These are phyloP conservation scores for Myrmecophaga tridactyla DNA, from an alignment of 2,113 vertebrate species.

Conservation along the genomic window DNA sequence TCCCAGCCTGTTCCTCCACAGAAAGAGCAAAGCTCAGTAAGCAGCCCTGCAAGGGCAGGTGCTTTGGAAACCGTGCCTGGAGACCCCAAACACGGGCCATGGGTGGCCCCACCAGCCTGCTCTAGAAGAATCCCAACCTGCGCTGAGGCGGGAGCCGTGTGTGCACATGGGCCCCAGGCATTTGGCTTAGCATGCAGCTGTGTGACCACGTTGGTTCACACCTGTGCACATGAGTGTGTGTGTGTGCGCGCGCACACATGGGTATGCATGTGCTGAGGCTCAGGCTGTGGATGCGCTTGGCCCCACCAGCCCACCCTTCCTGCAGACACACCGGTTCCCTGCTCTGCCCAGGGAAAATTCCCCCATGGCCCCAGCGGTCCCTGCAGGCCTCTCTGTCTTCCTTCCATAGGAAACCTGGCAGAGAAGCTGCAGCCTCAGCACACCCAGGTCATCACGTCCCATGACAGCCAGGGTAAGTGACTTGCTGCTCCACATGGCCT, in stretches of 20 bases:
- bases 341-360: neutral
- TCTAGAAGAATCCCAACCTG: neutral
- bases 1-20: neutral
- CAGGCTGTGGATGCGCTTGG: neutral
- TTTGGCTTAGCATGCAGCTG: too few species aligned
- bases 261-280: neutral
- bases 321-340: neutral
- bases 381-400: constrained; percentile 44
- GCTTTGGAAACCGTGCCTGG: neutral
- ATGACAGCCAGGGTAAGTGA: constrained; percentile 78
- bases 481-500: fast-evolving
- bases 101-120: neutral
- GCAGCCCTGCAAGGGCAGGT: neutral
- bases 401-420: constrained; percentile 67
- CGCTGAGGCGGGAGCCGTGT: fast-evolving
- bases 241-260: fast-evolving
- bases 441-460: constrained; percentile 60
- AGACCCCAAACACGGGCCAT: neutral
- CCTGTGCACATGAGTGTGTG: too few species aligned
- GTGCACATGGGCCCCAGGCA: neutral
- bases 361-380: neutral
- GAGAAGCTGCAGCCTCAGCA: constrained; percentile 51
- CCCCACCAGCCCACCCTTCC: fast-evolving
- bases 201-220: too few species aligned
- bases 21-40: neutral